Base-by-base conservation (phyloP, 2,113 vertebrate species). In the Hydrolagus affinis region DNA sequence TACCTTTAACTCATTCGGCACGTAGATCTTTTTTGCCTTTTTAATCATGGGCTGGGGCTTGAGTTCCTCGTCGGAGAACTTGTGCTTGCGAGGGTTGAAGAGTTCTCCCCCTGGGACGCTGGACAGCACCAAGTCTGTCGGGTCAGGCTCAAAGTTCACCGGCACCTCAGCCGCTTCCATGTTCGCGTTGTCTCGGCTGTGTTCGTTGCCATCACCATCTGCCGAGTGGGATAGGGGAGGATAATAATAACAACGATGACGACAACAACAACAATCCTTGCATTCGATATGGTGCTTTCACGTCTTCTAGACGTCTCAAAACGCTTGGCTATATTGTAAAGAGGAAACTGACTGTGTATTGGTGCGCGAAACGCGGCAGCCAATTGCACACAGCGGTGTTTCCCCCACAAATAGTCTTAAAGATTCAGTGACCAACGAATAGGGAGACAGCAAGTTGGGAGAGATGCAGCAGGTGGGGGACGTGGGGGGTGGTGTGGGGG, bases 21-120 rank as follows among this genome's bases (percentile, higher is more conserved):
- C 96, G 89, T 96, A 98, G 89, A 99, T 94, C 87, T 99, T 99
- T 93, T 95, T 98, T 89, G 98, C 97, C 88, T 99, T 99, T 93
- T 99, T 99, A 91, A 99, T 99, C 96, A 99, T 99, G 2, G 98
- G 98, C 90, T 99, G 98, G 0, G 98, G 98, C 87, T 99, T 99
- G 88, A 99, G 94, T 88, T 99, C 97, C 86, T 98, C 96, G 21
- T 98, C 96, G 0, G 95, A 95, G 91, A 99, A 99, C 89, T 94
- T 96, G 91, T 98, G 97, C 89, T 98, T 99, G 87, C 98, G 95
- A 3, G 97, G 98, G 89, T 98, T 96, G 92, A 99, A 99, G 86
- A 99, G 95, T 89, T 98, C 97, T 72, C 97, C 97, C 0, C 98
- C 98, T 0, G 98, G 98, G 86, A 99, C 96, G 0, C 96, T 98